Evolutionary conservation across 2,888 invertebrate species (phyloP), one percentile per base, ranked within the genome.

Genomic region (Sarcophaga caerulescens): DNA sequence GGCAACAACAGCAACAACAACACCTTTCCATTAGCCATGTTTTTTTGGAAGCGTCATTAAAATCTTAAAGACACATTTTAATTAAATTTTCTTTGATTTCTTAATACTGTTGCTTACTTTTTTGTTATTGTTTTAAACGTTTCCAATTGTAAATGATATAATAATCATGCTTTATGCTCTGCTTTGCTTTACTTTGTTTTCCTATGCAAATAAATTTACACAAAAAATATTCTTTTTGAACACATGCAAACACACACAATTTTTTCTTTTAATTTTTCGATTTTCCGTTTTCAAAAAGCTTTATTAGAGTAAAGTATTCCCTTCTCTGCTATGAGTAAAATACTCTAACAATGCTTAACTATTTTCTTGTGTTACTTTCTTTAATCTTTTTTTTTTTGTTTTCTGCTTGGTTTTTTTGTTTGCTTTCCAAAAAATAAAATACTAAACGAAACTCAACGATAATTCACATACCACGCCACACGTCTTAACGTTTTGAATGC

Each of bases 401-500:
- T 74, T 65, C 6, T 68, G 63, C 1, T 17, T 23, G 23, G 4
- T 23, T 14, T 68, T 45, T 47, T 47, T 14, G 3, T 5, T 47
- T 23, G 19, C 66, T 47, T 59, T 63, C 4, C 25, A 52, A 17
- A 52, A 52, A 52, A 52, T 52, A 14, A 52, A 52, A 52, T 52
- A 10, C 4, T 60, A 60, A 19, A 70, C 60, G 59, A 21, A 59
- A 2, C 25, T 3, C 0, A 66, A 71, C 78, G 71, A 80, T 69
- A 63, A 57, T 65, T 80, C 12, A 12, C 35, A 23, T 62, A 45
- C 44, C 47, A 65, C n/a, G 23, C 19, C 73, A 74, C 73, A 79
- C 87, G 66, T 76, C 86, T 69, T 66, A 81, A 78, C 88, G 85
- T 84, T 80, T 84, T 87, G 81, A 88, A 85, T 81, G 80, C 86